These are phyloP conservation scores for Trachythela sp. DNA, from an alignment of 64 coral and sea anemone genomes.

Conservation along the genomic window DNA sequence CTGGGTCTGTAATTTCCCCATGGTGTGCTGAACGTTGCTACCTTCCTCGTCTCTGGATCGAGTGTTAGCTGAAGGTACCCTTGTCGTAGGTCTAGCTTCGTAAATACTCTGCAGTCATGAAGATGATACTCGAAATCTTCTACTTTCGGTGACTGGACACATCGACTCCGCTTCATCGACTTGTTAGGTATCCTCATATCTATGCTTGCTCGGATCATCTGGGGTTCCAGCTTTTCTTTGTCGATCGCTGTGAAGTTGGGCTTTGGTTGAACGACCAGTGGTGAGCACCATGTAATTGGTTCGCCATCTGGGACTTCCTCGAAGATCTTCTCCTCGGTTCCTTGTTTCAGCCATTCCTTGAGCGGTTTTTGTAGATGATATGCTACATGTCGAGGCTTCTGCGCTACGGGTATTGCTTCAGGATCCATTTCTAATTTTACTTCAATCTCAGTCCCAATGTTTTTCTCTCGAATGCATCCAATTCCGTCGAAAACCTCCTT, in stretches of 20 bases:
- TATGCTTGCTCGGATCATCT: background rate
- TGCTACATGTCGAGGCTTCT: background rate
- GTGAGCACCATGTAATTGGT: slow-evolving; percentile 17
- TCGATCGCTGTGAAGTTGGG: background rate
- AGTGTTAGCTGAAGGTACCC: background rate
- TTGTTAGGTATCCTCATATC: background rate
- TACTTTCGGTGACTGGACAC: background rate
- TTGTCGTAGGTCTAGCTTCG: background rate
- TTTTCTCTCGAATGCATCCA: slow-evolving; percentile 37
- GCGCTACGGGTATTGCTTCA: background rate
- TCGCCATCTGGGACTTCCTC: background rate
- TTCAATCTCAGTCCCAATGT: background rate
- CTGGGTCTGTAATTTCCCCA: background rate
- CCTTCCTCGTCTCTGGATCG: background rate
- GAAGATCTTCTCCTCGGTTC: background rate
- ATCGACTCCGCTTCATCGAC: background rate
- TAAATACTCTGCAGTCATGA: background rate
- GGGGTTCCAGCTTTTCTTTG: background rate
- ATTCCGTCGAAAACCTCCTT: slow-evolving; percentile 42
- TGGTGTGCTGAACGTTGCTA: slow-evolving; percentile 8
- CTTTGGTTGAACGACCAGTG: background rate
- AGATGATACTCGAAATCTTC: background rate
- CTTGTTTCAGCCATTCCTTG: background rate
- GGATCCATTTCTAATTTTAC: background rate
- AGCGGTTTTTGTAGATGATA: background rate